Evolutionary conservation across 2,888 invertebrate genomes (phyloP), one percentile per base, ranked within the genome.

Genomic region (Scrobipalpa costella): DNA sequence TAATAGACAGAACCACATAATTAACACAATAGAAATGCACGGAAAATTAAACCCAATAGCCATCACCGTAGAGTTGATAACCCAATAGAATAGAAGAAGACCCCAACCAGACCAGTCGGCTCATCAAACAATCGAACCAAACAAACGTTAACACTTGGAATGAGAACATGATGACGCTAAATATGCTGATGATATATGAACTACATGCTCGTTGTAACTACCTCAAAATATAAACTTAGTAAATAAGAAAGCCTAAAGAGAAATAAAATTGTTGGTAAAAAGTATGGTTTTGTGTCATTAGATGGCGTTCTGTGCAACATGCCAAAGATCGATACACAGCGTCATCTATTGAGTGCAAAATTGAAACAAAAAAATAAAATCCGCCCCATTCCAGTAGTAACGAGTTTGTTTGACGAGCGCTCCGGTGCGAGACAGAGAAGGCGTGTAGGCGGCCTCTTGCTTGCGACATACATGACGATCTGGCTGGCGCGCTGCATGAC

Each of bases 401-500:
- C 21, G 40, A 1, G 59, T 52, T 86, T 86, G 88, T 86, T 86
- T 84, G 86, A 86, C 78, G 84, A 84, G 38, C 52, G 36, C 19
- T 7, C 13, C 47, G 50, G 80, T 76, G 80, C 76, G 74, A 74
- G 77, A 77, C 68, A 79, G 79, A 80, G 72, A 74, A 74, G 70
- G 69, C 67, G 74, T 69, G 67, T 63, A 64, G 62, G n/a, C 38
- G n/a, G 59, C 40, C 65, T 63, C 65, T 63, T 68, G 68, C 64
- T n/a, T 68, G 71, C 71, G 70, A 86, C 96, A 93, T 96, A 96
- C 96, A 96, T 95, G 87, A 96, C 96, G 87, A 96, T 96, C 90
- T 96, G 96, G 93, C 95, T 95, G 86, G 96, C 96, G 86, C 95
- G 94, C 91, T 96, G 95, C 94, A 96, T 94, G 78, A 95, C 96